Base-by-base conservation (phyloP, 2,113 vertebrate genomes). In the Deroptyus accipitrinus region DNA sequence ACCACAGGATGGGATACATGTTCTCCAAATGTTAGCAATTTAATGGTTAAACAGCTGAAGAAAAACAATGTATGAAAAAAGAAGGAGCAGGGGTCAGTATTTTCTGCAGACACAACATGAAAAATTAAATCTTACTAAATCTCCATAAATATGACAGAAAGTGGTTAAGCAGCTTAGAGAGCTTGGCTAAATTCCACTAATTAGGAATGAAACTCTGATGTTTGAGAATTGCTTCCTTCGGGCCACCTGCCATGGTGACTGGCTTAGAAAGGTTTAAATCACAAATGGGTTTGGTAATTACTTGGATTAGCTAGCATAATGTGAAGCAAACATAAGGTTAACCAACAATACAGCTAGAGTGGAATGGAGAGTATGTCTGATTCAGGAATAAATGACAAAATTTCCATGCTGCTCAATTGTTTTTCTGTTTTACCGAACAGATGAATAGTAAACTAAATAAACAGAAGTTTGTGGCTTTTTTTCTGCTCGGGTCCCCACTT, bases 171-270 rank as follows among this genome's bases (percentile, higher is more conserved):
- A 86, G 88, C 90, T 94, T 67, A 92, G 24, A 30, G 30, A 93
- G 28, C 52, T 66, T 28, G 49, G 61, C 37, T 83, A 83, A 62
- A 78, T 48, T 48, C 74, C 49, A 51, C 64, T 92, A 64, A 94
- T 92, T 81, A 80, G 66, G 28, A 89, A 70, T 54, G 82, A 67
- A 87, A 94, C 72, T 30, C 72, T 33, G 52, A 75, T 51, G 46
- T 86, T 96, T 81, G 81, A 94, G 63, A 93, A 86, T 89, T 89
- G 76, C 78, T 96, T 95, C 69, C 79, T 94, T 80, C n/a, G 66
- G 67, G 35, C 59, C 82, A 95, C 84, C 87, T 94, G 69, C 64
- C 88, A 93, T 63, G 48, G 39, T 70, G 63, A 86, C 44, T 91
- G 91, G 88, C 85, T 96, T 68, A 91, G 81, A 91, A 94, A 83